These are phyloP conservation scores for Agrochola circellaris DNA, from an alignment of 2,888 invertebrate genomes.

Conservation along the genomic window DNA sequence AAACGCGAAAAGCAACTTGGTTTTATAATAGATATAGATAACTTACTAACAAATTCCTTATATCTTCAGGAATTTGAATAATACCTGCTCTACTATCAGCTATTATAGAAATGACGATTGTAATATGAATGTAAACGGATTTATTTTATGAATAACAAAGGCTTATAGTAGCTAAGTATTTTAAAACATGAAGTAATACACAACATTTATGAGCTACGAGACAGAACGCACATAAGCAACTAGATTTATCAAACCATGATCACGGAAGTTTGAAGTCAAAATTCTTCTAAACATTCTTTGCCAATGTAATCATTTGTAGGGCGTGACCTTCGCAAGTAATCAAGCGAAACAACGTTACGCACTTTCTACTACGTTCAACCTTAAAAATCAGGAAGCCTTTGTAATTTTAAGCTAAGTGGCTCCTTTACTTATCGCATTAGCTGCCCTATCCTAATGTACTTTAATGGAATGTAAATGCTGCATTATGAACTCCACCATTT, in stretches of 20 bases:
- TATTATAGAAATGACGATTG: neutral
- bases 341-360: constrained; percentile 8
- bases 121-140: neutral
- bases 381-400: constrained; percentile 49
- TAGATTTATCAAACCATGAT: neutral
- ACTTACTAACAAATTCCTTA: neutral
- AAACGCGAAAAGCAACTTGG: no score
- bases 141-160: neutral
- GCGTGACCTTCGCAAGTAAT: constrained; percentile 28
- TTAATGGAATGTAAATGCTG: constrained; percentile 42
- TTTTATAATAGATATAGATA: neutral
- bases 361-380: constrained; percentile 17
- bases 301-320: neutral
- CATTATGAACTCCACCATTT: constrained; percentile 32
- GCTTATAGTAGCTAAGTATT: neutral
- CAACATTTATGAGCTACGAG: no score
- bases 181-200: no score
- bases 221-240: no score
- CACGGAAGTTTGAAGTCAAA: neutral
- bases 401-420: constrained; percentile 42
- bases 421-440: constrained; percentile 43
- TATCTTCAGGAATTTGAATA: neutral
- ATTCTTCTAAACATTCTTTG: neutral
- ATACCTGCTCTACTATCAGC: neutral
- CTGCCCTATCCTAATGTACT: constrained; percentile 38